phyloP scores from a whole-genome alignment of 2,888 invertebrate species.

The Hydroisotoma schaefferi region DNA sequence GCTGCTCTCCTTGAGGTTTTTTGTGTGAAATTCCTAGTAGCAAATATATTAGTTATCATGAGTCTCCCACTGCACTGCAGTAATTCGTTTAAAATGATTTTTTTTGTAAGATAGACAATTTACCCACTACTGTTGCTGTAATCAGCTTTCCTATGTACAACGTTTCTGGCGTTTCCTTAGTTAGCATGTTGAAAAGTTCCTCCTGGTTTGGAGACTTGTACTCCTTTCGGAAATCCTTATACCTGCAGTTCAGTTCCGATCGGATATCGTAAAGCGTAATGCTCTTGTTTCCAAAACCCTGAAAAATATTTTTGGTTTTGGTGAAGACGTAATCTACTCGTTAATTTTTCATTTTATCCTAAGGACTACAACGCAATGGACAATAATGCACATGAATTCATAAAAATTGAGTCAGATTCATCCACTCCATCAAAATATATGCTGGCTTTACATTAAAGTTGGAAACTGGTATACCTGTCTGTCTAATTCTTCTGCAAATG shows the following conservation, averaged over 20 bases:
- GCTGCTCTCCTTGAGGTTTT: conserved; percentile 86
- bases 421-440: too few relatives aligned
- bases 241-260: conserved; percentile 88
- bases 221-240: conserved; percentile 79
- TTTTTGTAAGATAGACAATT: background rate
- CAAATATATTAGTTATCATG: too few relatives aligned
- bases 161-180: conserved; percentile 92
- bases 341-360: too few relatives aligned
- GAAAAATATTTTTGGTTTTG: conserved; percentile 20
- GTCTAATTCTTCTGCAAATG: conserved; percentile 95
- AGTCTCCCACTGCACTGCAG: too few relatives aligned
- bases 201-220: conserved; percentile 78
- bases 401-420: too few relatives aligned
- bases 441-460: too few relatives aligned
- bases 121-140: conserved; percentile 65
- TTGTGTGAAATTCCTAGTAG: conserved; percentile 79
- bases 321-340: background rate
- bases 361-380: too few relatives aligned
- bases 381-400: too few relatives aligned
- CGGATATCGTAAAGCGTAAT: conserved; percentile 96
- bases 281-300: conserved; percentile 81
- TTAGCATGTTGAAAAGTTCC: conserved; percentile 89
- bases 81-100: too few relatives aligned
- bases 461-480: conserved; percentile 67
- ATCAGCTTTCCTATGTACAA: conserved; percentile 89